Evolutionary conservation across 2,797 vertebrate genomes (phyloP), one percentile per base, ranked within the genome.

Genomic region (Muraenolepis orangiensis): DNA sequence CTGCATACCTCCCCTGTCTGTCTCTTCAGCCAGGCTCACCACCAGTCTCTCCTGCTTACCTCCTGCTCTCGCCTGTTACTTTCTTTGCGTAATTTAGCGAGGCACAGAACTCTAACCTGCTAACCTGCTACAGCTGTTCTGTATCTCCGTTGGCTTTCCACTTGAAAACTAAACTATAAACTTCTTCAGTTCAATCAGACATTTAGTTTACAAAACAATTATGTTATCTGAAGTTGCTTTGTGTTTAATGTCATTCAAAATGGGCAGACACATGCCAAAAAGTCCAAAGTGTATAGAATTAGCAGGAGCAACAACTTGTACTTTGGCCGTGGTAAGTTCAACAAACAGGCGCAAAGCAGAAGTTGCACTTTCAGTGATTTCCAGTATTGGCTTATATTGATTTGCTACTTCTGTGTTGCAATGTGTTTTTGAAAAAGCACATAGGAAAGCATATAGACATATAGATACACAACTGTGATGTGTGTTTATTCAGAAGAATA

Each of bases 331-430:
- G 30, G 40, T 2, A 10, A 76, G 32, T 13, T 13, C 72, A 12
- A 38, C 13, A 23, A 0, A 18, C 7, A 30, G 46, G 20, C 30
- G 10, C 31, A 23, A 31, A 73, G 74, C n/a, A 10, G 46, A 1
- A 4, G 72, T 28, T 74, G 81, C 80, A 84, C 75, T 83, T 74
- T 78, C 7, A 81, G 32, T 74, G 76, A 84, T 84, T 70, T 72
- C 66, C 78, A 76, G 36, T 86, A 74, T 84, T 85, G 84, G 78
- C 78, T 66, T 18, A 83, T 51, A 72, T 30, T 72, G 72, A 73
- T 10, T 0, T 80, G 72, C 72, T 69, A 6, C 26, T 64, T 4
- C 23, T n/a, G 57, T 4, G 57, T 64, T 64, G 23, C 23, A 26
- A 64, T 64, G n/a, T 11, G 57, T n/a, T 64, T 64, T 57, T 23